Base-by-base conservation (phyloP, 2,797 vertebrate genomes). In the Balearica regulorum region DNA sequence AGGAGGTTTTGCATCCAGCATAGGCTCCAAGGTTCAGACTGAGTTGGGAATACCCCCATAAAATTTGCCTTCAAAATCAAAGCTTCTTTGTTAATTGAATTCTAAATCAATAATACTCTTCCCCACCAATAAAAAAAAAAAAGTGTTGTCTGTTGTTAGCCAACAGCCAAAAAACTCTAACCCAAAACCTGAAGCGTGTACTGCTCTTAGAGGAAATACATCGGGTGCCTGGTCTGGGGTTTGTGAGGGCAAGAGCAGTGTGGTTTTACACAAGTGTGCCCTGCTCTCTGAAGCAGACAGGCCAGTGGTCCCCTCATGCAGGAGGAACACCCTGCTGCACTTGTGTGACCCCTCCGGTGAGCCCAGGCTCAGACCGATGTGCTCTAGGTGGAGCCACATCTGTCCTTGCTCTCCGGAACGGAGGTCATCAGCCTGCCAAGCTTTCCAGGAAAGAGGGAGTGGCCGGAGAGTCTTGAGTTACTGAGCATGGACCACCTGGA, bases 381-480 rank as follows among this genome's bases (percentile, higher is more conserved):
- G 61, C 87, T 94, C 51, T 78, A 94, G 94, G 44, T 37, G 94
- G 90, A 95, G 86, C 71, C 61, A 66, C 73, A 82, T 91, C 84
- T 96, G 78, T 66, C 95, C 93, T 97, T 96, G 76, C 51, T 94
- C 25, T 62, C 68, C 0, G 5, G n/a, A 69, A 66, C 37, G 73
- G 90, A 96, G 85, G 89, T 92, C 89, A 83, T 39, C 57, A 85
- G 43, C 58, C 53, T 90, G 75, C 55, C 62, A 89, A 25, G 87
- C 78, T 96, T 96, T 95, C 83, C 83, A 96, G 84, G 94, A 95
- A 96, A 95, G 95, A 92, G 89, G 96, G 91, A 92, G 95, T 94
- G 95, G 94, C 94, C 0, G 26, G 39, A 24, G 60, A 93, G 70
- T 46, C 82, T 95, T 48, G 82, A 61, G 54, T 53, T 92, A 9